These are phyloP conservation scores for Rambutsinella grinnellia DNA, from an alignment of 2,888 invertebrate genomes.

Conservation along the genomic window DNA sequence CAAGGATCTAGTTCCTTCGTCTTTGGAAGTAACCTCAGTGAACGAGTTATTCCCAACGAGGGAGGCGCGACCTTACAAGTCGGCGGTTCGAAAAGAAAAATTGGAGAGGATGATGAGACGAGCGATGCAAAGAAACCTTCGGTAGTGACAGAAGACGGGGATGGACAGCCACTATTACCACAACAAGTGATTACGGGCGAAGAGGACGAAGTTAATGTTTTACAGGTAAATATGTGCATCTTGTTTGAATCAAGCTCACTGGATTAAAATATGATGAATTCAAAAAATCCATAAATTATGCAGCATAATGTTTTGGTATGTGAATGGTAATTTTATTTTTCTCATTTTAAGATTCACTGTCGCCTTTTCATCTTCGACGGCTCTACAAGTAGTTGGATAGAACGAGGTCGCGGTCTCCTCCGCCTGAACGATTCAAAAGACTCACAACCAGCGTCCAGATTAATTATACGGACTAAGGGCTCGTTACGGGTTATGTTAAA, in stretches of 20 bases:
- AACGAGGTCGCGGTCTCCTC: constrained; percentile 89
- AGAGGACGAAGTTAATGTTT: constrained; percentile 91
- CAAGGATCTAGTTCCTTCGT: constrained; percentile 31
- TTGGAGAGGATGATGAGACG: constrained; percentile 31
- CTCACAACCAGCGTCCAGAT: constrained; percentile 75
- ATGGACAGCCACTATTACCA: background rate
- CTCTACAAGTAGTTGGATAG: constrained; percentile 82
- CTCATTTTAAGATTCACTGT: constrained; percentile 75
- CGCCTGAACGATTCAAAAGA: constrained; percentile 82
- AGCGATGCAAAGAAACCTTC: background rate
- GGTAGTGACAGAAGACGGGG: background rate
- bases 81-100: constrained; percentile 44
- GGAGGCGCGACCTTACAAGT: background rate
- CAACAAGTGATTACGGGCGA: constrained; percentile 85
- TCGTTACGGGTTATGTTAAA: constrained; percentile 91
- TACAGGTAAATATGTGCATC: constrained; percentile 75
- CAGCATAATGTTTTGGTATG: background rate
- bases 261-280: background rate
- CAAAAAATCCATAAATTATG: background rate
- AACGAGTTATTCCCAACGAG: constrained; percentile 1
- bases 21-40: constrained; percentile 37
- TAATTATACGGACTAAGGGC: constrained; percentile 91
- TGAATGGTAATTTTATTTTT: background rate
- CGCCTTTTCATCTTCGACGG: constrained; percentile 92
- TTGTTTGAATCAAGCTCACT: constrained; percentile 54